Conservation (phyloP, 2,113 vertebrate genomes). For the Apaloderma vittatum region DNA sequence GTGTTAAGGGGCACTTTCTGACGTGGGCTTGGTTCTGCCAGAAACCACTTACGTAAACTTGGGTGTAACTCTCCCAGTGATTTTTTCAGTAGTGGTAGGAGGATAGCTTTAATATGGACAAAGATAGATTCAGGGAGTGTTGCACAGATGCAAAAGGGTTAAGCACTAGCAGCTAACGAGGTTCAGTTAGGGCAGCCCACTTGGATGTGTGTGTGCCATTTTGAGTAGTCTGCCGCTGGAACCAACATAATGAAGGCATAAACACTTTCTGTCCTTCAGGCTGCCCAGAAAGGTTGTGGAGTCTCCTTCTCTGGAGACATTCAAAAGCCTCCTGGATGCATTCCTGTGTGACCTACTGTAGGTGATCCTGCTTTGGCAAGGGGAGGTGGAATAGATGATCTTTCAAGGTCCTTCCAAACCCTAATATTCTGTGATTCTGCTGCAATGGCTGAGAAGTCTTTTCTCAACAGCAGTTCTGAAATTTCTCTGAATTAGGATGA, state of each 20-base stretch:
- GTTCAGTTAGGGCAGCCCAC: not conserved
- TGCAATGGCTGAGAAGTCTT: not conserved
- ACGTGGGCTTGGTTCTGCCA: not conserved
- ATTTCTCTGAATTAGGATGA: not conserved
- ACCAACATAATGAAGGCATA: not conserved
- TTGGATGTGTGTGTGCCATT: fast-evolving
- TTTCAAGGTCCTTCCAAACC: too few species aligned
- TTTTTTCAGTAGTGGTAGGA: not conserved
- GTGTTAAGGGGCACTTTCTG: not conserved
- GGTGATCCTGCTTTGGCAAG: too few species aligned
- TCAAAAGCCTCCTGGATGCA: too few species aligned
- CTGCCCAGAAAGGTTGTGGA: too few species aligned
- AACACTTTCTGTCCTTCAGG: not conserved
- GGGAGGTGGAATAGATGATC: too few species aligned
- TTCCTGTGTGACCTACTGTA: too few species aligned
- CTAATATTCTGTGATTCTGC: too few species aligned
- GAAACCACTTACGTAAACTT: not conserved
- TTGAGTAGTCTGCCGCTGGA: not conserved
- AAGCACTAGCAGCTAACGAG: fast-evolving
- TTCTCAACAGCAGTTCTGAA: not conserved
- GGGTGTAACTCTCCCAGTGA: not conserved
- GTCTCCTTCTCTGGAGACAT: too few species aligned
- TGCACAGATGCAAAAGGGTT: not conserved
- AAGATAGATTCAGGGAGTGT: not conserved
- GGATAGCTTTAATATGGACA: not conserved